A percentile compares a stretch with the other conserved stretches of the same genome.
Conservation (phyloP, 2,113 vertebrate species). For the Reinhardtius hippoglossoides region DNA sequence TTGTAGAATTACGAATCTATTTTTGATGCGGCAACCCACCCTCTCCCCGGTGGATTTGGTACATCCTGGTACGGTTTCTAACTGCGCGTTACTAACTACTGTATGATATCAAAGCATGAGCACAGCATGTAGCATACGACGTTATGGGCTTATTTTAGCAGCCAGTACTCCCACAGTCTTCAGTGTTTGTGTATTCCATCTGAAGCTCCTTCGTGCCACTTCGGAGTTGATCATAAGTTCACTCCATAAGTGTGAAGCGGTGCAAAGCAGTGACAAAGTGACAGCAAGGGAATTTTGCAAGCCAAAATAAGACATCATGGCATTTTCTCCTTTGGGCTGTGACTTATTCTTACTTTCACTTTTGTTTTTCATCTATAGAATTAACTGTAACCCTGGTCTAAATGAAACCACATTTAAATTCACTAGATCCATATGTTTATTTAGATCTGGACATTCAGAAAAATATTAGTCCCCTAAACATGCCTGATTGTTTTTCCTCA, state of each 20-base stretch:
- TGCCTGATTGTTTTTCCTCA: too few relatives aligned
- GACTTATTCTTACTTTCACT: neutral
- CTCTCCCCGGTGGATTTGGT: conserved; percentile 8
- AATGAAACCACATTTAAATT: neutral
- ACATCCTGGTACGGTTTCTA: conserved; percentile 16
- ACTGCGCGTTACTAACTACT: conserved; percentile 30
- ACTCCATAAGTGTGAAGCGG: conserved; percentile 10
- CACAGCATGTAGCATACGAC: conserved; percentile 24
- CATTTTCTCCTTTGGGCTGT: neutral
- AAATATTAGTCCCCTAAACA: too few relatives aligned
- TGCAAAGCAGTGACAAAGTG: conserved; percentile 24
- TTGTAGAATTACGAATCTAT: conserved; percentile 40
- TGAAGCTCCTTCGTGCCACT: conserved; percentile 4
- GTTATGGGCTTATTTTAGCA: conserved; percentile 25
- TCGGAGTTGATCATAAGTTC: conserved; percentile 14
- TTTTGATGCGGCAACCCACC: conserved; percentile 21
- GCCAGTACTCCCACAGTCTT: neutral
- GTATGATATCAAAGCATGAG: conserved; percentile 31
- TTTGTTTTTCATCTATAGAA: neutral
- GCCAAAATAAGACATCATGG: neutral
- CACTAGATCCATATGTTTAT: too few relatives aligned
- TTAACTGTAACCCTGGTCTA: neutral
- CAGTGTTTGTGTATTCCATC: neutral
- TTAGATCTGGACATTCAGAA: too few relatives aligned
- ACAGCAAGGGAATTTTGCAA: conserved; percentile 10